Conservation (phyloP, 1,140 invertebrate genomes). For the Euwallacea similis region DNA sequence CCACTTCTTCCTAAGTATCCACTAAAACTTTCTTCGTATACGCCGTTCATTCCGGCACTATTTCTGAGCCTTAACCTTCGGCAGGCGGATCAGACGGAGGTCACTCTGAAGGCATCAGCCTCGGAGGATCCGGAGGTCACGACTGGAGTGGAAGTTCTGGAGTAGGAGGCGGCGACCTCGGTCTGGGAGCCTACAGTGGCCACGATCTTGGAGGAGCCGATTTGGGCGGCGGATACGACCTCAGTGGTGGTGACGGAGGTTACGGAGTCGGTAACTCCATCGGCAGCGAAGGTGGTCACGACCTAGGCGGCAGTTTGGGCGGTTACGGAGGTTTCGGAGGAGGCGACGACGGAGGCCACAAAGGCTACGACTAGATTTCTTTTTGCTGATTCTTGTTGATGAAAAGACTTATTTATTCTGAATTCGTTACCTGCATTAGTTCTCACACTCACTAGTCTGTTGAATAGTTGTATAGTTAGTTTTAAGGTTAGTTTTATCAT, state of each 20-base stretch:
- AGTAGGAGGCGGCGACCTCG: constrained; percentile 4
- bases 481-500: constrained; percentile 41
- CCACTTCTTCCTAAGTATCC: no score
- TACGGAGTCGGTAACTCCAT: constrained; percentile 32
- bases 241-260: constrained; percentile 30
- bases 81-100: constrained; percentile 29
- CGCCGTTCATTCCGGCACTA: neutral
- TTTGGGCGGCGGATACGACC: constrained; percentile 25
- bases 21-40: no score
- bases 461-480: constrained; percentile 40
- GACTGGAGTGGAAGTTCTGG: constrained; percentile 25
- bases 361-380: constrained; percentile 45
- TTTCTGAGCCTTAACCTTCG: neutral
- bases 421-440: constrained; percentile 40
- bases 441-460: constrained; percentile 42
- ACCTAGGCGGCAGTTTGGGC: constrained; percentile 41
- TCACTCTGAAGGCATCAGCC: constrained; percentile 2
- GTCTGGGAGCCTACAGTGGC: constrained; percentile 32
- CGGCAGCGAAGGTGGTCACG: constrained; percentile 39
- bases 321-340: constrained; percentile 40
- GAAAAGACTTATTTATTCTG: constrained; percentile 22
- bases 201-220: constrained; percentile 33
- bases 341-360: constrained; percentile 44
- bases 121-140: constrained; percentile 37
- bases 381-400: constrained; percentile 7